phyloP scores from a whole-genome alignment of 1,140 invertebrate genomes.

The Zeugodacus cucurbitae region DNA sequence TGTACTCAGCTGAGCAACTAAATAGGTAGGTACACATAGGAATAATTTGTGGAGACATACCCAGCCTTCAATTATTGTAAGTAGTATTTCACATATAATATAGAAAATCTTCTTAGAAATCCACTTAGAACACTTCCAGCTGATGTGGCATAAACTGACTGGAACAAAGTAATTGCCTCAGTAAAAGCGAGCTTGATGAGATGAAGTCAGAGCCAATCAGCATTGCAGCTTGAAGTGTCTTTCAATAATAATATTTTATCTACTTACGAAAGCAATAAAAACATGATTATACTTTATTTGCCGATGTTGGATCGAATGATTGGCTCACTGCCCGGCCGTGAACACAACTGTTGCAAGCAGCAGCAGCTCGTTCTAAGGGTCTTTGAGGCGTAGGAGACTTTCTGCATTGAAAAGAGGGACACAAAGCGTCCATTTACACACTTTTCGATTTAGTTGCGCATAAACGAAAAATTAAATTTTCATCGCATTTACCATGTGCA shows the following conservation, averaged over 20 bases:
- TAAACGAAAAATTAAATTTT: not conserved
- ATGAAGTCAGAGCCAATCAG: not conserved
- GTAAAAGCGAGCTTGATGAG: not conserved
- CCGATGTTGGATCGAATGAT: no score
- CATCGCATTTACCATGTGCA: not conserved
- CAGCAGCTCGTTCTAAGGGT: not conserved
- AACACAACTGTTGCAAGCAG: not conserved
- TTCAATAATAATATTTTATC: constrained; percentile 25
- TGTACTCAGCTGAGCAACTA: no score
- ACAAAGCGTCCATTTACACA: not conserved
- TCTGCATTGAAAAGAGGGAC: not conserved
- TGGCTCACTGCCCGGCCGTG: no score
- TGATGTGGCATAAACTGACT: no score
- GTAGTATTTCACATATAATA: no score
- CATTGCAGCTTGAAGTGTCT: not conserved
- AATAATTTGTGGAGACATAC: no score
- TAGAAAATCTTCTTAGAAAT: no score
- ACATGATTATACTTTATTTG: not conserved
- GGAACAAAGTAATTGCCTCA: not conserved
- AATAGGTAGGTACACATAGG: no score
- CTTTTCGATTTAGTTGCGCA: not conserved
- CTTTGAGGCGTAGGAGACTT: not conserved
- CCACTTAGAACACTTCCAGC: no score
- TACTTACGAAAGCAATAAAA: not conserved
- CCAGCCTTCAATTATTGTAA: no score